Percentiles rank a stretch among this genome's conserved stretches.
phyloP scores from a whole-genome alignment of 2,888 invertebrate genomes.

The Drosophila longiperda region DNA sequence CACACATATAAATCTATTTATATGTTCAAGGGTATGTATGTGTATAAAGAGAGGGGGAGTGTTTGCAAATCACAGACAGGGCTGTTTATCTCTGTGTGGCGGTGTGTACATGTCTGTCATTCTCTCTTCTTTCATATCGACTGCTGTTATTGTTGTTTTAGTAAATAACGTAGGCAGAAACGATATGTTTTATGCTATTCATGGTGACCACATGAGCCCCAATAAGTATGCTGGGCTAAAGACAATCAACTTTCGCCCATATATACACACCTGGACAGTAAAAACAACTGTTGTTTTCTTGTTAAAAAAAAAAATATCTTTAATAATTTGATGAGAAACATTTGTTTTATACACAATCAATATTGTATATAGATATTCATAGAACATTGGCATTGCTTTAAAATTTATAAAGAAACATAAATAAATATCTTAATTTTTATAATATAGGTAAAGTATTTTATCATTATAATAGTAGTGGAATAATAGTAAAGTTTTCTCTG shows the following conservation, averaged over 20 bases:
- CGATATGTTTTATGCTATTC: background rate
- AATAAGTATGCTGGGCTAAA: slow-evolving; percentile 32
- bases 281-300: background rate
- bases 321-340: no score
- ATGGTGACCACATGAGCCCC: slow-evolving; percentile 2
- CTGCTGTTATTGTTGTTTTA: slow-evolving; percentile 1
- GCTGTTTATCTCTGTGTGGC: background rate
- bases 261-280: background rate
- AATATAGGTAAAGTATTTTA: background rate
- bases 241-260: background rate
- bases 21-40: background rate
- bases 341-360: background rate
- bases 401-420: background rate
- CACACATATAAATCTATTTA: background rate
- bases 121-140: slow-evolving; percentile 24
- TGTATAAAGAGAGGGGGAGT: background rate
- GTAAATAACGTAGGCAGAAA: slow-evolving; percentile 10
- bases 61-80: slow-evolving; percentile 18
- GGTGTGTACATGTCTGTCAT: slow-evolving; percentile 5
- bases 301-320: no score
- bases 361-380: background rate
- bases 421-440: background rate
- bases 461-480: background rate
- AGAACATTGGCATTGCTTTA: background rate
- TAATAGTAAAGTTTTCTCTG: background rate